These are phyloP conservation scores for Gonioctena quinquepunctata DNA, from an alignment of 1,140 invertebrate species.

Conservation along the genomic window DNA sequence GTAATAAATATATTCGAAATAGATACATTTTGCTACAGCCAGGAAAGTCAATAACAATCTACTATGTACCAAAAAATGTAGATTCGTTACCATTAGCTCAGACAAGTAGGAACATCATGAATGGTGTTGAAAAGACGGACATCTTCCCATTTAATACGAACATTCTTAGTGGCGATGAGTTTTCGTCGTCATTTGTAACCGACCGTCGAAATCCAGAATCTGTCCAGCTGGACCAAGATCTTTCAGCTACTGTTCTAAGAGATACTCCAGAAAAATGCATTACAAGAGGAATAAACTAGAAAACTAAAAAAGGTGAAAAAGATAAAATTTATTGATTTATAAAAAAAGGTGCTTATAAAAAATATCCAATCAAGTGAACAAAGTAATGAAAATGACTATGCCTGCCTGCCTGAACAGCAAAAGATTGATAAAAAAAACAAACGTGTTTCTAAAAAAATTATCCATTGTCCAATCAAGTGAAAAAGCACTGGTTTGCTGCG, in stretches of 20 bases:
- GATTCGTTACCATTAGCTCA: neutral
- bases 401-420: too few relatives aligned
- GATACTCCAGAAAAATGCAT: neutral
- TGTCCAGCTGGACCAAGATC: too few relatives aligned
- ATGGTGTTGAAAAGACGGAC: neutral
- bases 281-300: conserved; percentile 23
- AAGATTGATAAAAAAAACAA: conserved; percentile 24
- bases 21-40: too few relatives aligned
- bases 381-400: too few relatives aligned
- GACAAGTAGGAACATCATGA: conserved; percentile 5
- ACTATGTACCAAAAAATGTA: conserved; percentile 52
- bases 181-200: conserved; percentile 28
- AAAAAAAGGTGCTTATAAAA: too few relatives aligned
- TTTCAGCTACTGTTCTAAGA: too few relatives aligned
- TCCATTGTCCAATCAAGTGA: conserved; percentile 42
- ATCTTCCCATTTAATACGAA: neutral
- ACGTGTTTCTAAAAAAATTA: conserved; percentile 32
- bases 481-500: conserved; percentile 40
- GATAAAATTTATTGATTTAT: too few relatives aligned
- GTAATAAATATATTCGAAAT: too few relatives aligned
- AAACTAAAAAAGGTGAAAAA: conserved; percentile 37
- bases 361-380: too few relatives aligned
- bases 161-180: conserved; percentile 29
- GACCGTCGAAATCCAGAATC: conserved; percentile 33
- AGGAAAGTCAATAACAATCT: conserved; percentile 57